phyloP scores from a whole-genome alignment of 2,797 vertebrate species.

The Phyllotis vaccarum region DNA sequence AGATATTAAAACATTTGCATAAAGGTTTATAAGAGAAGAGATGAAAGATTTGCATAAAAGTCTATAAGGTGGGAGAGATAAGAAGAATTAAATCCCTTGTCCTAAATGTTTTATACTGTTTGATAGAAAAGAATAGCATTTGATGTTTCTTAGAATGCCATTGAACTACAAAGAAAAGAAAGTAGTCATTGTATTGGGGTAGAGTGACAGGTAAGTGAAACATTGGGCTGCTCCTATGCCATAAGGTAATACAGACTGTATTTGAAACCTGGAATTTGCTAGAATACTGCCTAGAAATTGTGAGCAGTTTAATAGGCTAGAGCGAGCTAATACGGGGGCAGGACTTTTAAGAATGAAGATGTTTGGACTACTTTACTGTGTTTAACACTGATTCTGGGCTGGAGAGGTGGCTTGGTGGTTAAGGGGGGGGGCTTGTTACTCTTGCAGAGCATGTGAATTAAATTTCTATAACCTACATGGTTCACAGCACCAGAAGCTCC shows the following conservation, averaged over 20 bases:
- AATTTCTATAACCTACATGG: background rate
- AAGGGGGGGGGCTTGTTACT: background rate
- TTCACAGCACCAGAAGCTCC: background rate
- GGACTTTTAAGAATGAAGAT: background rate
- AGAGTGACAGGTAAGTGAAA: background rate
- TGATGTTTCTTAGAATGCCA: background rate
- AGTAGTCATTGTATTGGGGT: background rate
- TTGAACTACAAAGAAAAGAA: background rate
- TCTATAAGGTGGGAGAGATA: background rate
- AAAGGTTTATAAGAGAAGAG: background rate
- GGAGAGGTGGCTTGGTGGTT: background rate
- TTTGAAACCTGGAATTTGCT: background rate
- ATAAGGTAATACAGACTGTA: background rate
- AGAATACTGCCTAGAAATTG: background rate
- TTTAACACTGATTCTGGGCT: background rate
- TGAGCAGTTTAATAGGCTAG: background rate
- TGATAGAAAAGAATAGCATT: background rate
- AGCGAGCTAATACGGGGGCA: background rate
- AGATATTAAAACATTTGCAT: background rate
- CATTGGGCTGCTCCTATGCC: background rate
- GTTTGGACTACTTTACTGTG: background rate
- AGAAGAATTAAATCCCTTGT: background rate
- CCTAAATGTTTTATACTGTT: background rate
- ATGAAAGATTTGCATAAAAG: background rate
- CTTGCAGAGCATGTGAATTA: no score